phyloP scores from a whole-genome alignment of 2,113 vertebrate genomes.

The Orycteropus afer region DNA sequence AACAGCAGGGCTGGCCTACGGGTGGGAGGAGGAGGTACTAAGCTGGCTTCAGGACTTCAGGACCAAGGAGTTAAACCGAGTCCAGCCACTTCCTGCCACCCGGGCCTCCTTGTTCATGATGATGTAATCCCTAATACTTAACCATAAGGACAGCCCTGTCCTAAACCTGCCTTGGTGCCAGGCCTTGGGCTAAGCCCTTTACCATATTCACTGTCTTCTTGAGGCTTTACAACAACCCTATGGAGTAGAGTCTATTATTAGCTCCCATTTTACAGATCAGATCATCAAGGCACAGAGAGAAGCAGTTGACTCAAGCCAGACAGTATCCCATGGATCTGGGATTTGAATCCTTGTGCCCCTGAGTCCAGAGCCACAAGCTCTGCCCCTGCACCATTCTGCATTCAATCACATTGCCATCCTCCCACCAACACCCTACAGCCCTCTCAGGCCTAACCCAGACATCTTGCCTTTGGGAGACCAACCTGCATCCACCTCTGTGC shows the following conservation, averaged over 20 bases:
- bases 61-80: neutral
- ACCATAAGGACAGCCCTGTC: neutral
- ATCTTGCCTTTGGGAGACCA: neutral
- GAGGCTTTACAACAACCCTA: neutral
- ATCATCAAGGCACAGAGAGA: neutral
- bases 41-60: neutral
- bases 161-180: neutral
- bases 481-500: neutral
- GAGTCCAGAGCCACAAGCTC: neutral
- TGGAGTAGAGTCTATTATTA: neutral
- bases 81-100: neutral
- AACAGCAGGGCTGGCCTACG: neutral
- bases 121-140: neutral
- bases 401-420: accelerated
- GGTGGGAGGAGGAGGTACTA: too few species aligned
- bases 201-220: too few species aligned
- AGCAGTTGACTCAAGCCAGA: too few species aligned
- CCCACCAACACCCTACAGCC: accelerated
- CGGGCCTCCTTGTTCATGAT: neutral
- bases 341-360: neutral
- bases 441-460: neutral
- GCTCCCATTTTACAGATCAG: neutral
- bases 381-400: neutral
- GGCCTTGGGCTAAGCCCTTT: neutral
- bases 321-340: neutral